These are phyloP conservation scores for Diadromus collaris DNA, from an alignment of 2,888 invertebrate species.

Conservation along the genomic window DNA sequence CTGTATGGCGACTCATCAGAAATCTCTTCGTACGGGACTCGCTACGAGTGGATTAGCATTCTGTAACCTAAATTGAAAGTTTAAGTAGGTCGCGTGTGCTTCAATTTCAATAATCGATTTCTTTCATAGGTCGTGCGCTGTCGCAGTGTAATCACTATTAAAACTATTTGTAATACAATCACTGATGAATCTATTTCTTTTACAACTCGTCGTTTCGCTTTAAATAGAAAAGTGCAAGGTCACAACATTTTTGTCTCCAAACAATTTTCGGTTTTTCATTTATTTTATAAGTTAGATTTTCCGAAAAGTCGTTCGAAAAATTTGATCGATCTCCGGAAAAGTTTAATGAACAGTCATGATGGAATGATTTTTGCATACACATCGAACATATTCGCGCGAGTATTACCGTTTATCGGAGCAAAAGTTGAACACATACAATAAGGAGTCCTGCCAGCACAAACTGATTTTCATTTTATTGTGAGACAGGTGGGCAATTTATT, in stretches of 20 bases:
- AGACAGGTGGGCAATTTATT: too few relatives aligned
- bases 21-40: slow-evolving; percentile 4
- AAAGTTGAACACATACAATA: slow-evolving; percentile 13
- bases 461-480: slow-evolving; percentile 24
- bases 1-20: not conserved
- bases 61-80: slow-evolving; percentile 43
- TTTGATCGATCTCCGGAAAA: not conserved
- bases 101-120: slow-evolving; percentile 58
- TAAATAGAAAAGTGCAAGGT: slow-evolving; percentile 32
- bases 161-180: not conserved
- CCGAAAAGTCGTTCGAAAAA: not conserved
- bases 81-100: slow-evolving; percentile 32
- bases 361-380: slow-evolving; percentile 14
- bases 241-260: slow-evolving; percentile 9
- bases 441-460: not conserved
- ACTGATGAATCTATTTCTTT: not conserved
- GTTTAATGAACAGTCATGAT: slow-evolving; percentile 13
- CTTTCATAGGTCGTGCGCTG: slow-evolving; percentile 33
- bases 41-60: slow-evolving; percentile 27
- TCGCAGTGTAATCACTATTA: not conserved
- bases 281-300: too few relatives aligned
- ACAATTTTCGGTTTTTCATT: not conserved
- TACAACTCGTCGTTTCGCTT: not conserved
- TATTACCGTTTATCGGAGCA: slow-evolving; percentile 40
- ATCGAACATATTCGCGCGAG: slow-evolving; percentile 42